These are phyloP conservation scores for Synergus laeviventris DNA, from an alignment of 2,888 invertebrate genomes.

Conservation along the genomic window DNA sequence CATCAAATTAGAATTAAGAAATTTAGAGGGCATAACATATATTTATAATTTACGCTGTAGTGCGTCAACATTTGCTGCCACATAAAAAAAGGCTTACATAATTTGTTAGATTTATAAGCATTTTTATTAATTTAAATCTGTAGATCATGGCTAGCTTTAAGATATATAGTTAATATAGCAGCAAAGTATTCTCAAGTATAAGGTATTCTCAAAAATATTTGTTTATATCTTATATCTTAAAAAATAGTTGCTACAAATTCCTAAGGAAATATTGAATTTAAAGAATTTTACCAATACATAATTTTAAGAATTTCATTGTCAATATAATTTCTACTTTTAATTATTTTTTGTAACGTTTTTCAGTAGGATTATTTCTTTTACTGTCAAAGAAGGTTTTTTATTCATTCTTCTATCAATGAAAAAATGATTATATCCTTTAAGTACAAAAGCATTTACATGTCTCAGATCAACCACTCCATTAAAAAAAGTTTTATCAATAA, in stretches of 20 bases:
- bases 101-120: neutral
- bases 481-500: neutral
- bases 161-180: neutral
- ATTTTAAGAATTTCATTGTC: neutral
- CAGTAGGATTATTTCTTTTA: neutral
- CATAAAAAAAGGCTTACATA: neutral
- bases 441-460: neutral
- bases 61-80: neutral
- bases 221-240: too few relatives aligned
- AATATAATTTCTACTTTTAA: neutral
- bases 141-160: too few relatives aligned
- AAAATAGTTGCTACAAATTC: too few relatives aligned
- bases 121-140: neutral
- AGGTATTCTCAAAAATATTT: too few relatives aligned
- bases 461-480: neutral
- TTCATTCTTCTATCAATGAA: neutral
- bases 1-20: too few relatives aligned
- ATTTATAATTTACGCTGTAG: too few relatives aligned
- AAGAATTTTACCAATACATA: too few relatives aligned
- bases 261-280: too few relatives aligned
- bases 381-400: neutral
- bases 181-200: neutral
- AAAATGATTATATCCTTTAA: neutral
- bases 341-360: neutral
- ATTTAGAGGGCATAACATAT: too few relatives aligned